These are phyloP conservation scores for Megalops cyprinoides DNA, from an alignment of 2,797 vertebrate species.

Conservation along the genomic window DNA sequence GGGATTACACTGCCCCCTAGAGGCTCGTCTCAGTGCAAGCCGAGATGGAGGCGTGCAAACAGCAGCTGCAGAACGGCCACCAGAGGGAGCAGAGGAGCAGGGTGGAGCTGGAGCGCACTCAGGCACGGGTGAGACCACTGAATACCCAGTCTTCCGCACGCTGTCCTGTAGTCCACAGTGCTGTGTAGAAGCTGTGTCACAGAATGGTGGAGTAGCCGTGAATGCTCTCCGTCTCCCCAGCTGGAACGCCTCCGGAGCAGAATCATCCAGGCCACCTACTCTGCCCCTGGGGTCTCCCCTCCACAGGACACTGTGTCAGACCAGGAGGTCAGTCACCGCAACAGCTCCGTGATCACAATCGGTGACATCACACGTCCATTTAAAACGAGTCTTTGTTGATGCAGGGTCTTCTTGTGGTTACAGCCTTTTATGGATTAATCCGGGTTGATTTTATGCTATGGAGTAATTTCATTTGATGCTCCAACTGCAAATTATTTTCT, in stretches of 20 bases:
- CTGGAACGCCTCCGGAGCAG: constrained; percentile 68
- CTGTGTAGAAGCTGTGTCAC: no score
- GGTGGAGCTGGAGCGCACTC: constrained; percentile 55
- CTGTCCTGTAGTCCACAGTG: background rate
- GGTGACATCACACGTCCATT: background rate
- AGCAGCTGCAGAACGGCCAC: constrained; percentile 69
- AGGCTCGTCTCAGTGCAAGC: constrained; percentile 52
- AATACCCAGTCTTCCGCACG: background rate
- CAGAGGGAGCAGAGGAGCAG: constrained; percentile 66
- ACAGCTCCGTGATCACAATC: background rate
- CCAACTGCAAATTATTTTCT: no score
- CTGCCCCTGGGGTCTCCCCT: constrained; percentile 32
- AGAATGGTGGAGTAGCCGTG: background rate
- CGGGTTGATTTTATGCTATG: background rate
- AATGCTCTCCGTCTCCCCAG: constrained; percentile 53
- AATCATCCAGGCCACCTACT: constrained; percentile 57
- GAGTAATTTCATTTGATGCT: no score
- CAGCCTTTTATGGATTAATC: background rate
- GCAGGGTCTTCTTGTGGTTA: background rate
- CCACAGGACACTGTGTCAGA: constrained; percentile 47
- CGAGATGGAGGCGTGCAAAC: constrained; percentile 59
- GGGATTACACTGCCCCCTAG: constrained; percentile 33
- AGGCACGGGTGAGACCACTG: constrained; percentile 66
- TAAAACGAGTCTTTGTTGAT: background rate
- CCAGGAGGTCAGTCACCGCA: constrained; percentile 65